phyloP scores from a whole-genome alignment of 2,888 invertebrate genomes.

The Xiphydria camelus region DNA sequence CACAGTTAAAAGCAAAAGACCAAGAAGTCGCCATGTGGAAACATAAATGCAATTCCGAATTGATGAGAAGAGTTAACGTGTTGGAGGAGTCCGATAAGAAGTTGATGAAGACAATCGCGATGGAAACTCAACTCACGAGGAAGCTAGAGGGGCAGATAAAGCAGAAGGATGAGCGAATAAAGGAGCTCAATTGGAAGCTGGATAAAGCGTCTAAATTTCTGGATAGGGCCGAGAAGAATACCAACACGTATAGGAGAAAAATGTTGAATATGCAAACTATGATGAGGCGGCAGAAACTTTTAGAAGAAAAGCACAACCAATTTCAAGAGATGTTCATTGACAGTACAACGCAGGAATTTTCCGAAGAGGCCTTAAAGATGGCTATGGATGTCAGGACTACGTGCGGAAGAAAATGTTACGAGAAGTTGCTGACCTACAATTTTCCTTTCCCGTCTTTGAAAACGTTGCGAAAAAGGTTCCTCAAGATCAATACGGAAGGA shows the following conservation, averaged over 20 bases:
- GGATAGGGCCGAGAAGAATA: conserved; percentile 49
- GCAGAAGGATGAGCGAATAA: conserved; percentile 46
- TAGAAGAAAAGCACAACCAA: conserved; percentile 36
- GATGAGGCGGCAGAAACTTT: conserved; percentile 36
- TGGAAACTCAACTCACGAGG: conserved; percentile 40
- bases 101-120: conserved; percentile 39
- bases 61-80: conserved; percentile 36
- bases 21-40: conserved; percentile 17
- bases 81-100: conserved; percentile 45
- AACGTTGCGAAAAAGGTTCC: conserved; percentile 24
- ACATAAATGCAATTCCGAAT: conserved; percentile 34
- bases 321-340: conserved; percentile 36
- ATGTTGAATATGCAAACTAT: conserved; percentile 46
- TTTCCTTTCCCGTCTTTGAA: conserved; percentile 42
- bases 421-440: conserved; percentile 37
- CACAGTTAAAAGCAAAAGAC: conserved; percentile 25
- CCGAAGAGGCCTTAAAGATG: conserved; percentile 32
- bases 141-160: conserved; percentile 42
- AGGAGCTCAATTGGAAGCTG: conserved; percentile 51
- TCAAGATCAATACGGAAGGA: no score
- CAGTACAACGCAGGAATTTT: conserved; percentile 30
- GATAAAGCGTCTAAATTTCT: conserved; percentile 50
- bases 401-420: conserved; percentile 39
- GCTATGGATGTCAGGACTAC: conserved; percentile 37
- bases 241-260: conserved; percentile 45